Conservation (phyloP, 2,113 vertebrate genomes). For the Hemibagrus wyckioides region DNA sequence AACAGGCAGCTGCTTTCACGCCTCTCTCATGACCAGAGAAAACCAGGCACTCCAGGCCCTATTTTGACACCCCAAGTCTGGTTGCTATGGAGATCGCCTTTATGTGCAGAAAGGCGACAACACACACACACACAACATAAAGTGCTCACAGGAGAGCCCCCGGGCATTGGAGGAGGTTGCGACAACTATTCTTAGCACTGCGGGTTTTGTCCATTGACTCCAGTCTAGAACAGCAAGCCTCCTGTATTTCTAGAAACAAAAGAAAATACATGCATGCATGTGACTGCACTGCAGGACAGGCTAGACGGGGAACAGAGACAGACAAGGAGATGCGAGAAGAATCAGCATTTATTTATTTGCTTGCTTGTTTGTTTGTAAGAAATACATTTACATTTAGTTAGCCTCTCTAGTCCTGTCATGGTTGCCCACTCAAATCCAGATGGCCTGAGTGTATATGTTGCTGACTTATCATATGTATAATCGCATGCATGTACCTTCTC, state of each 20-base stretch:
- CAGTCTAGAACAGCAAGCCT: conserved; percentile 17
- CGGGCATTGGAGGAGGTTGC: conserved; percentile 26
- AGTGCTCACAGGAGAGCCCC: conserved; percentile 35
- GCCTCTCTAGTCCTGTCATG: neutral
- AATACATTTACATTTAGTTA: neutral
- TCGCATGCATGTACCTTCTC: neutral
- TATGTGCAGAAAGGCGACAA: conserved; percentile 39
- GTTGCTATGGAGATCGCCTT: conserved; percentile 53
- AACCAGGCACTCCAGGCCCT: conserved; percentile 39
- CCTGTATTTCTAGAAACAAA: conserved; percentile 27
- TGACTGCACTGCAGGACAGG: conserved; percentile 16
- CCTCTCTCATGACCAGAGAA: conserved; percentile 37
- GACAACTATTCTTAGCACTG: conserved; percentile 48
- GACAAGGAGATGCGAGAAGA: neutral
- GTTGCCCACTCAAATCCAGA: neutral
- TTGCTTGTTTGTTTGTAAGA: neutral
- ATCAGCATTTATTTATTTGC: neutral
- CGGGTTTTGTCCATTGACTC: conserved; percentile 45
- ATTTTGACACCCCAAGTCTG: conserved; percentile 49
- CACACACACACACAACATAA: conserved; percentile 9
- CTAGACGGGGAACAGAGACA: conserved; percentile 18
- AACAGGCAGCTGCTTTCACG: conserved; percentile 40
- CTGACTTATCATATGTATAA: conserved; percentile 1
- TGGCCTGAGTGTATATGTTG: neutral
- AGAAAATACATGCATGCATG: conserved; percentile 9